Base-by-base conservation (phyloP, 2,797 vertebrate species). In the Mormyrops attenuatus region DNA sequence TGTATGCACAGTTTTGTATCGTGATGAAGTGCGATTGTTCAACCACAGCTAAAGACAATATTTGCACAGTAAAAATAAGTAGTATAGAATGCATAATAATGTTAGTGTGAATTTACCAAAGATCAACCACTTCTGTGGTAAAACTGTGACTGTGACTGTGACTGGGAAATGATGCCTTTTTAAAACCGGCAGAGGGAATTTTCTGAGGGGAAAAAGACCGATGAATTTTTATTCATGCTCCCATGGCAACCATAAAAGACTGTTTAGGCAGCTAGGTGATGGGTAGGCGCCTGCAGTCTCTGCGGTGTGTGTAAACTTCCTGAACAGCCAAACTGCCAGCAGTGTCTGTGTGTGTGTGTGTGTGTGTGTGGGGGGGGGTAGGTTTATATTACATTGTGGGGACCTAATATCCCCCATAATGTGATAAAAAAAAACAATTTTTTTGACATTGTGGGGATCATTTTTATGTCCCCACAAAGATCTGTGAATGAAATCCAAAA, bases 251-350 rank as follows among this genome's bases (percentile, higher is more conserved):
- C 49, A 34, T 52, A 86, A 55, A 52, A 86, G 52, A 34, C 50
- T 86, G 85, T 86, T 86, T 86, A 55, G 85, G 77, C 38, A 82
- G 77, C 52, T 50, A 86, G 85, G 85, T 55, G 66, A 80, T 53
- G 90, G 17, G 82, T 60, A 77, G 47, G 73, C 5, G 77, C 3
- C 41, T 11, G 38, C 30, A 41, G 77, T 82, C 77, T 73, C 80
- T 38, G 30, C 38, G 15, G 22, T 47, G 55, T 88, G 88, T 88
- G 66, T 80, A 55, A 86, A 86, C 85, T 52, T 86, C 85, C 26
- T 55, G 26, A 82, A 53, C 15, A 55, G 85, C 52, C n/a, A 20
- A 30, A 53, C 85, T 52, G 85, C 26, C 50, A 86, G 50, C 26
- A 17, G 88, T 34, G 47, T 77, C 20, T 53, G 30, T 11, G 26